phyloP scores from a whole-genome alignment of 2,113 vertebrate genomes.

The Corythornis vintsioides region DNA sequence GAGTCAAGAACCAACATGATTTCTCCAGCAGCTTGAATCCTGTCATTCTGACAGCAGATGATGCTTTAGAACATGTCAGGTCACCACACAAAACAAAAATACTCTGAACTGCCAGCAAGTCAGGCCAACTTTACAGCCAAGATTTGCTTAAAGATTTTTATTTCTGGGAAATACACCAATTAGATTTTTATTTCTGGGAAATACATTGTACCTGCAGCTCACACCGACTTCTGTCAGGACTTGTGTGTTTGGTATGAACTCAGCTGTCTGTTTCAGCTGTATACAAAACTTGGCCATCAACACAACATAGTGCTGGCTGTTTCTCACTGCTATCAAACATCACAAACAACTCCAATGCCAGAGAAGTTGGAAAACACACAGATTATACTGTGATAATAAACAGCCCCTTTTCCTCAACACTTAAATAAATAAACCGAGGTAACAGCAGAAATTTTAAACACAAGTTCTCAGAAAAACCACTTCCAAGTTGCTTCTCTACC shows the following conservation, averaged over 20 bases:
- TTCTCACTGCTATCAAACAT: background rate
- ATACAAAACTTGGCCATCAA: background rate
- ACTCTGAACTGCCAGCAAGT: background rate
- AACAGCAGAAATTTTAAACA: background rate
- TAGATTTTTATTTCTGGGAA: background rate
- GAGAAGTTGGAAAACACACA: background rate
- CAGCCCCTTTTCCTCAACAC: background rate
- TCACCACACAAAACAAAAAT: background rate
- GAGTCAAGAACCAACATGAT: constrained; percentile 37
- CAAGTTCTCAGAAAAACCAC: background rate
- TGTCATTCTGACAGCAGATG: constrained; percentile 1
- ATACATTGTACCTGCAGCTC: background rate
- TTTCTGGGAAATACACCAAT: background rate
- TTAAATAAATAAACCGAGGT: background rate
- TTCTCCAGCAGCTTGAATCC: constrained; percentile 3
- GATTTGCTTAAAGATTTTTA: background rate
- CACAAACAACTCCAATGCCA: background rate
- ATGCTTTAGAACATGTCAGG: constrained; percentile 15
- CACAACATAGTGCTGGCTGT: background rate
- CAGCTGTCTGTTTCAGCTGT: background rate
- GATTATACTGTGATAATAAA: background rate
- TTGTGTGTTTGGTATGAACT: background rate
- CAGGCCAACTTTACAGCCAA: background rate
- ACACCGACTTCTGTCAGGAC: background rate
- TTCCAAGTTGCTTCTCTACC: background rate